Percentiles rank a stretch among this genome's conserved stretches.
Conservation (phyloP, 2,888 invertebrate genomes). For the Leucophenga maculata region DNA sequence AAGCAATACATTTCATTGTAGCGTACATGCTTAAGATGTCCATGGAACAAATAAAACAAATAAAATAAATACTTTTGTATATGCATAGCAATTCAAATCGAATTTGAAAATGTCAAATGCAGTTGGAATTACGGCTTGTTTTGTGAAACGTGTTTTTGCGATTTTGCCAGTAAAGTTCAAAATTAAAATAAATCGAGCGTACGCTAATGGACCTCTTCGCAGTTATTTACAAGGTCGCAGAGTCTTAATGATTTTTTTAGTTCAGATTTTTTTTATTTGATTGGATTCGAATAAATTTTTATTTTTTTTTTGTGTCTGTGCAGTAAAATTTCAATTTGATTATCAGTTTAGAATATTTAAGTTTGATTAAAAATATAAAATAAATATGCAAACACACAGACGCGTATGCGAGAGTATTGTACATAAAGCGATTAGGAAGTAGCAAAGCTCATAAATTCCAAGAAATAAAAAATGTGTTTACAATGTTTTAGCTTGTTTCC, state of each 20-base stretch:
- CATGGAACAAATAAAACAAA: background rate
- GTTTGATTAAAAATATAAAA: background rate
- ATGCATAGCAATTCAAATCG: slow-evolving; percentile 3
- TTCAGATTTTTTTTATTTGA: too few relatives aligned
- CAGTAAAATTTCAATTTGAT: background rate
- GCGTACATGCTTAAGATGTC: background rate
- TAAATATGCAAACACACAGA: too few relatives aligned
- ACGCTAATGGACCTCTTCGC: background rate
- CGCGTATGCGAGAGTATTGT: too few relatives aligned
- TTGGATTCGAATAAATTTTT: background rate
- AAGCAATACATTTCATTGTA: background rate
- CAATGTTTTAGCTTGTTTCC: too few relatives aligned
- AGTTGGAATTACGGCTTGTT: background rate
- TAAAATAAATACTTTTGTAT: too few relatives aligned
- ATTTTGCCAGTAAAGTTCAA: slow-evolving; percentile 6
- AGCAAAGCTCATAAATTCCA: too few relatives aligned
- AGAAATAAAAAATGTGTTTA: too few relatives aligned
- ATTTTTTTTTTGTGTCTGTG: background rate
- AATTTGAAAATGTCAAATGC: slow-evolving; percentile 17
- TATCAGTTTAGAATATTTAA: background rate
- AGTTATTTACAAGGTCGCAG: slow-evolving; percentile 13
- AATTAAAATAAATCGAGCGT: slow-evolving; percentile 10
- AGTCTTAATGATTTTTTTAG: background rate
- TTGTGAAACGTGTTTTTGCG: slow-evolving; percentile 22
- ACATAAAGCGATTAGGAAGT: too few relatives aligned